Evolutionary conservation across 92 coral and sea anemone species (phyloP), one percentile per base, ranked within the genome.

Genomic region (Phymanthus crucifer): DNA sequence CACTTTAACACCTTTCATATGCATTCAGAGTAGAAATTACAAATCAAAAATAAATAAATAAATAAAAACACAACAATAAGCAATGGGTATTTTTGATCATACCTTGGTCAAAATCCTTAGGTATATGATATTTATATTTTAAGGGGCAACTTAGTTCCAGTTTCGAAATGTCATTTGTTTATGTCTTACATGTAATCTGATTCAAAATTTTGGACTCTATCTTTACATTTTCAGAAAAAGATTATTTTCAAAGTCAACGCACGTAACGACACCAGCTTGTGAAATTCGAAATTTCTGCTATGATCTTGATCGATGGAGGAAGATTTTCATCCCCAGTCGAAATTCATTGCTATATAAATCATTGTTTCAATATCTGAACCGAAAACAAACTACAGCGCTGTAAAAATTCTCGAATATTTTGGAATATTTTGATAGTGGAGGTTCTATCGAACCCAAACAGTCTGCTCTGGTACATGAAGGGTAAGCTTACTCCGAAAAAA

Each of bases 1-100:
- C 32, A 61, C 81, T 35, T 64, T 77, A 54, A 58, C 80, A 76
- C 70, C 33, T 17, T 4, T 38, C 3, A n/a, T 26, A 32, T 21
- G n/a, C 64, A 54, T 6, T 3, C 3, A 48, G 16, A 18, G 61
- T 43, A 43, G 45, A 43, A 43, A 43, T 7, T 10, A 4, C 2
- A 43, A 43, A 43, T 43, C 48, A 43, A 43, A 43, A 17, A 43
- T 10, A 43, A 43, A 43, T 43, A 43, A 10, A n/a, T n/a, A 45
- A 11, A 45, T 45, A 45, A 45, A 45, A 45, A 24, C 64, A n/a
- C 31, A 21, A 0, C 3, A 21, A 54, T 54, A n/a, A 21, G n/a
- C 64, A 54, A 7, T 6, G 68, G 18, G 29, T 27, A 61, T 24
- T 21, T 24, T 24, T 61, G 17, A 27, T 61, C 18, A 27, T 29